phyloP scores from a whole-genome alignment of 2,888 invertebrate species.

The Phortica okadai region DNA sequence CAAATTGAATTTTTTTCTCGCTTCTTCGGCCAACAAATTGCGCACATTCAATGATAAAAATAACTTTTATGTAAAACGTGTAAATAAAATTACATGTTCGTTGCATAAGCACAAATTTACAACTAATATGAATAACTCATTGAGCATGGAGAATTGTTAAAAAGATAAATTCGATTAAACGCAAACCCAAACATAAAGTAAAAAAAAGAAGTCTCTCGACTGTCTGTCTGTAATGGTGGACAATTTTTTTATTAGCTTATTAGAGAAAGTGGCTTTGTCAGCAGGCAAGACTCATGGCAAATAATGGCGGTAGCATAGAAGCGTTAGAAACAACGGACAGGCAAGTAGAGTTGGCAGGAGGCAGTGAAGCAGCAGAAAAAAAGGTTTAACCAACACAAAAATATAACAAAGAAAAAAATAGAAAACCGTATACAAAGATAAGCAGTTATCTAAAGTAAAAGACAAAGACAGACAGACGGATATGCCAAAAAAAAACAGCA shows the following conservation, averaged over 20 bases:
- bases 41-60: not conserved
- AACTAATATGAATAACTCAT: not conserved
- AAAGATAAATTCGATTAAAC: not conserved
- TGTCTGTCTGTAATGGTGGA: slow-evolving; percentile 1
- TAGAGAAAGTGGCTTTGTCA: slow-evolving; percentile 62
- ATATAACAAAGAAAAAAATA: slow-evolving; percentile 20
- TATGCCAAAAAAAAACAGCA: not conserved
- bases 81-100: not conserved
- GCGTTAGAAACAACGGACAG: slow-evolving; percentile 37
- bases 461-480: not conserved
- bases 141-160: too few relatives aligned
- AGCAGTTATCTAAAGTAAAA: slow-evolving; percentile 9
- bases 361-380: not conserved
- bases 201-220: slow-evolving; percentile 32
- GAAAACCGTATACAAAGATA: not conserved
- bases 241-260: slow-evolving; percentile 55
- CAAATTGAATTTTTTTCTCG: slow-evolving; percentile 2
- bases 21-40: not conserved
- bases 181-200: not conserved
- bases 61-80: not conserved
- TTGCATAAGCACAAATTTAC: not conserved
- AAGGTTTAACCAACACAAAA: slow-evolving; percentile 10
- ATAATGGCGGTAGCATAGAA: slow-evolving; percentile 21
- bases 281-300: slow-evolving; percentile 49
- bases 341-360: slow-evolving; percentile 44